These are phyloP conservation scores for Drepana arcuata DNA, from an alignment of 1,140 invertebrate genomes.

Conservation along the genomic window DNA sequence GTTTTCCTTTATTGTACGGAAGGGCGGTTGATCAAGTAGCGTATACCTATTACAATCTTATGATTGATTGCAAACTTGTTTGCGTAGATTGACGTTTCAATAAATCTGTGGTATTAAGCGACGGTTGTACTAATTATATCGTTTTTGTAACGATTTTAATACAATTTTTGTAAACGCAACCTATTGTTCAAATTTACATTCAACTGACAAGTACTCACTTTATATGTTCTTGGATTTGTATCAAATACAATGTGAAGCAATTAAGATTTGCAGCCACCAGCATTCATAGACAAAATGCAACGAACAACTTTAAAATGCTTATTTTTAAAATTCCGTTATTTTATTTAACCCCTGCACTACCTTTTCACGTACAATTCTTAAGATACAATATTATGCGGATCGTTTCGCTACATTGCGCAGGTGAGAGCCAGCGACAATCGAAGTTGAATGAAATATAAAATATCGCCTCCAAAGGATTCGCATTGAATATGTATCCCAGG, in stretches of 20 bases:
- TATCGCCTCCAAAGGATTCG: conserved; percentile 67
- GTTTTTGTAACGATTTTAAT: conserved; percentile 23
- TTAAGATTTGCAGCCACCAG: too few relatives aligned
- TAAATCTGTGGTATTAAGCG: conserved; percentile 14
- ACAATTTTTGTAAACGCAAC: conserved; percentile 16
- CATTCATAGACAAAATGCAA: too few relatives aligned
- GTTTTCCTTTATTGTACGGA: conserved; percentile 36
- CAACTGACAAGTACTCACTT: too few relatives aligned
- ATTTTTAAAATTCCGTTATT: conserved; percentile 12
- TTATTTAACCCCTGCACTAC: conserved; percentile 7
- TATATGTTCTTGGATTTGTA: too few relatives aligned
- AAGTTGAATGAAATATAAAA: conserved; percentile 59
- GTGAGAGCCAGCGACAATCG: conserved; percentile 53
- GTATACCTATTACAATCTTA: conserved; percentile 52
- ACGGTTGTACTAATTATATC: conserved; percentile 22
- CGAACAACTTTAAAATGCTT: too few relatives aligned
- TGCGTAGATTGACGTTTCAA: conserved; percentile 41
- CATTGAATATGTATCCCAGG: conserved; percentile 67
- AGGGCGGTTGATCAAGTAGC: conserved; percentile 52
- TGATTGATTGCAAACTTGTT: conserved; percentile 71
- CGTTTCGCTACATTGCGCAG: conserved; percentile 48
- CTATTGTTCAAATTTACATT: too few relatives aligned
- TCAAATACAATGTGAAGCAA: too few relatives aligned
- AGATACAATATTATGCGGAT: too few relatives aligned
- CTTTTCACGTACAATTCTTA: conserved; percentile 19